These are phyloP conservation scores for Malurus alboscapulatus DNA, from an alignment of 2,113 vertebrate species.

Conservation along the genomic window DNA sequence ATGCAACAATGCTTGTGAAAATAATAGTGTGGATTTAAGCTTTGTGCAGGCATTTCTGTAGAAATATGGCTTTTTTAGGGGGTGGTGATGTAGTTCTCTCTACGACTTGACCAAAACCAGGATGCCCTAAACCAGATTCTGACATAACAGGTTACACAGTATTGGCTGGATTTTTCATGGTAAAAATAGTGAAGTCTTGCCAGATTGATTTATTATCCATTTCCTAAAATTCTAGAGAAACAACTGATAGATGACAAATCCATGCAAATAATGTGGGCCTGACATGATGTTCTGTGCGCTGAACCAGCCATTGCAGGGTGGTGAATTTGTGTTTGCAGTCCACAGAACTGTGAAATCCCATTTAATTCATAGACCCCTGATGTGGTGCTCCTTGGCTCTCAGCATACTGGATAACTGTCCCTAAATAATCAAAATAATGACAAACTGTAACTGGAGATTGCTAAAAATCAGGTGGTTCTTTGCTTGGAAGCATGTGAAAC, in stretches of 20 bases:
- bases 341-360: neutral
- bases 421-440: neutral
- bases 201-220: neutral
- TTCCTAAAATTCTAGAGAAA: neutral
- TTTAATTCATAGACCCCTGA: neutral
- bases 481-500: rapidly evolving
- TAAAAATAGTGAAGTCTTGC: neutral
- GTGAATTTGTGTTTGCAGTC: neutral
- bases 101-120: neutral
- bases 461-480: neutral
- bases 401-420: neutral
- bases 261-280: neutral
- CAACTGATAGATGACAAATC: neutral
- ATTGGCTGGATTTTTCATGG: neutral
- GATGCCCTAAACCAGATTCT: neutral
- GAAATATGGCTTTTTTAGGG: neutral
- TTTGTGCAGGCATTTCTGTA: neutral
- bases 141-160: rapidly evolving
- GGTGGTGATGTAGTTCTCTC: rapidly evolving
- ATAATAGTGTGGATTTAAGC: neutral
- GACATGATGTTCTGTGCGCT: neutral
- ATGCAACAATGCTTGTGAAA: neutral
- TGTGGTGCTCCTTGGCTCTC: neutral
- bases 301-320: rapidly evolving
- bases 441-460: neutral